phyloP scores from a whole-genome alignment of 2,888 invertebrate species.

The Altica lythri region DNA sequence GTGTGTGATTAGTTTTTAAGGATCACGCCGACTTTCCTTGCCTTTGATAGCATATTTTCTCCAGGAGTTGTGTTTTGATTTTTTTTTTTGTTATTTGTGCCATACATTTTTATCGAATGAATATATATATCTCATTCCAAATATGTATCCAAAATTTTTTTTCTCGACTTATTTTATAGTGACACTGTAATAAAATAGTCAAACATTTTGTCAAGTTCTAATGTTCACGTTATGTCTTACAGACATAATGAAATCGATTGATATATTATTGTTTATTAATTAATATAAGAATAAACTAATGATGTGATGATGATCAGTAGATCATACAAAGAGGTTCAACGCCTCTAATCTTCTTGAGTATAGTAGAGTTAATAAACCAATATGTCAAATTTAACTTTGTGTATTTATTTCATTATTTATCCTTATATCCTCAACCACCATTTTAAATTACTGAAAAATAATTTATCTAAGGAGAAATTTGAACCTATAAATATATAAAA shows the following conservation, averaged over 20 bases:
- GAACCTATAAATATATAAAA: too few relatives aligned
- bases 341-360: constrained; percentile 66
- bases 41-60: constrained; percentile 41
- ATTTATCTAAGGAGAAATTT: too few relatives aligned
- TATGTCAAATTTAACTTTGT: constrained; percentile 61
- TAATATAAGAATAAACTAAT: constrained; percentile 62
- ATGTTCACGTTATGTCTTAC: constrained; percentile 56
- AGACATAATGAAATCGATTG: constrained; percentile 55
- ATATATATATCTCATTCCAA: constrained; percentile 37
- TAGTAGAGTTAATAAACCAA: constrained; percentile 77
- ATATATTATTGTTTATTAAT: constrained; percentile 60
- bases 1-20: constrained; percentile 53
- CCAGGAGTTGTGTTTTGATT: constrained; percentile 37
- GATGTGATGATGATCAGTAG: constrained; percentile 74
- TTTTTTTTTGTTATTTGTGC: constrained; percentile 43
- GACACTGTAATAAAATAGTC: constrained; percentile 47
- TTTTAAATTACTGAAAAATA: too few relatives aligned
- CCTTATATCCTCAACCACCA: too few relatives aligned
- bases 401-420: neutral
- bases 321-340: constrained; percentile 62
- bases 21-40: constrained; percentile 53
- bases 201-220: constrained; percentile 58
- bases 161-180: constrained; percentile 40
- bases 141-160: constrained; percentile 36
- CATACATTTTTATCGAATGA: constrained; percentile 42